Evolutionary conservation across 2,797 vertebrate genomes (phyloP), one percentile per base, ranked within the genome.

Genomic region (Geotrypetes seraphini): DNA sequence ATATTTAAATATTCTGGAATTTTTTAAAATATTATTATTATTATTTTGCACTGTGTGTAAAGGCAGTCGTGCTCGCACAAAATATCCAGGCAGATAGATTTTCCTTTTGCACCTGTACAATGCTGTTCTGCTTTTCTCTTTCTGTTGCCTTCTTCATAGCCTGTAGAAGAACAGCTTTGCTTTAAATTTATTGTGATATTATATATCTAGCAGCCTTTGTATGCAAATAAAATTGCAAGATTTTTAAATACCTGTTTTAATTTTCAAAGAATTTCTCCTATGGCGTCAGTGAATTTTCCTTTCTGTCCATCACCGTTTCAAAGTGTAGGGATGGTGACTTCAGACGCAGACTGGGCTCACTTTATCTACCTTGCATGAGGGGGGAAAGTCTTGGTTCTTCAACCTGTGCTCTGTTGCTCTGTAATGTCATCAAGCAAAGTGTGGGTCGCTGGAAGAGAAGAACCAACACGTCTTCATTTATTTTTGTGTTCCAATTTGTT

Each of bases 151-250:
- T 84, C 80, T 84, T 85, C 82, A 88, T 83, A 75, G 85, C 78
- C 86, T 86, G 84, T 92, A 92, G 89, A 79, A 86, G 86, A 88
- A 68, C 81, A 86, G 83, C 75, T 66, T 84, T 86, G 76, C 76
- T 84, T 91, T 85, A 84, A 81, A 87, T 91, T 94, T 79, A 87
- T 95, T 96, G 92, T 96, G 90, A 94, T 91, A 84, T 82, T 79
- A 89, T 91, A 76, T 81, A 97, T 96, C 88, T 97, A 96, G 92
- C 87, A 80, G 90, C 91, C 91, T 97, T 97, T 97, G 94, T 96
- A 96, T 96, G 92, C 92, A 96, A 97, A 96, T 97, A 97, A 95
- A 97, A 96, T 90, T 95, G 90, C 91, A 91, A 93, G 89, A 93
- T 96, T 97, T 97, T 93, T 96, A 91, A 88, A 78, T 80, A 75